phyloP scores from a whole-genome alignment of 2,797 vertebrate species.

The Chelon labrosus region DNA sequence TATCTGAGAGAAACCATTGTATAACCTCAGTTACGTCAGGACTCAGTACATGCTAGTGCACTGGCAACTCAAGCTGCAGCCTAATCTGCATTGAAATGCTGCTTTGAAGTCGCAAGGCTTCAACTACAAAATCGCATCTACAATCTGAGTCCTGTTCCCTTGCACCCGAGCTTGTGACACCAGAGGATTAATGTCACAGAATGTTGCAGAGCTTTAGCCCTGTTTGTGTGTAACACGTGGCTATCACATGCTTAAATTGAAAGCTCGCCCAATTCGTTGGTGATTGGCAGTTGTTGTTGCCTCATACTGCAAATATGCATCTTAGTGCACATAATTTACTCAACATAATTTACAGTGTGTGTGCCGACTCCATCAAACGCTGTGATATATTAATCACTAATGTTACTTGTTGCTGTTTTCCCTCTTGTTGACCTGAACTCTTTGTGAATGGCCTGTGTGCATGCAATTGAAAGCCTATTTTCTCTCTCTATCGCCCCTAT shows the following conservation, averaged over 20 bases:
- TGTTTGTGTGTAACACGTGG: constrained; percentile 52
- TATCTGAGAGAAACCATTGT: constrained; percentile 27
- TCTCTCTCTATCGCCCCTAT: constrained; percentile 70
- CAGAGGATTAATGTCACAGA: constrained; percentile 48
- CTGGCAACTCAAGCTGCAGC: constrained; percentile 23
- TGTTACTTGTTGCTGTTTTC: constrained; percentile 45
- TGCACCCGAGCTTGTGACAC: constrained; percentile 43
- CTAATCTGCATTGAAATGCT: constrained; percentile 56
- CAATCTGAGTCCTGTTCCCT: constrained; percentile 55
- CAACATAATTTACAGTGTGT: constrained; percentile 13
- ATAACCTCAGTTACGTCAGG: constrained; percentile 36
- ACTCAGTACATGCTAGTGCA: neutral
- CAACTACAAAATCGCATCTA: constrained; percentile 41
- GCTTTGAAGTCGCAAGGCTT: constrained; percentile 6
- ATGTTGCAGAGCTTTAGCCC: constrained; percentile 52
- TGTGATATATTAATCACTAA: constrained; percentile 4
- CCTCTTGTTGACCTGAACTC: constrained; percentile 55
- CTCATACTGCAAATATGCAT: constrained; percentile 9
- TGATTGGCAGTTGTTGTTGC: constrained; percentile 33
- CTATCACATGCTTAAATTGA: constrained; percentile 50
- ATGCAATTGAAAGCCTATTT: constrained; percentile 78
- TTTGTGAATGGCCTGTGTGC: constrained; percentile 68
- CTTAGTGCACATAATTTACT: constrained; percentile 11
- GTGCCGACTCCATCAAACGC: constrained; percentile 13
- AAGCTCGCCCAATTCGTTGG: constrained; percentile 13